Base-by-base conservation (phyloP, 2,113 vertebrate genomes). In the Dipodomys spectabilis region DNA sequence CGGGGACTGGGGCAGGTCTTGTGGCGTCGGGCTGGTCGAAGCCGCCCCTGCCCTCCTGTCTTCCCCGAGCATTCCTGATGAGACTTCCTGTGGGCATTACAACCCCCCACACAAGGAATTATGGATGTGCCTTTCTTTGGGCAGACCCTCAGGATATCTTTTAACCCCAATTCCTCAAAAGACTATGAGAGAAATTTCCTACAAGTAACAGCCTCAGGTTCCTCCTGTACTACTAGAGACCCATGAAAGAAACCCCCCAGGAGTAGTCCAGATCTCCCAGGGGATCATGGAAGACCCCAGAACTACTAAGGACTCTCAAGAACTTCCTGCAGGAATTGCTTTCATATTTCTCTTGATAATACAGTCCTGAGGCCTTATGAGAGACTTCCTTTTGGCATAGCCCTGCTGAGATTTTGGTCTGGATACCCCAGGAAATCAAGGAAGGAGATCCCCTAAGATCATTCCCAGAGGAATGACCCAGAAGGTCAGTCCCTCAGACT, bases 1-100 rank as follows among this genome's bases (percentile, higher is more conserved):
- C 98, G 98, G 19, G 98, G 97, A 91, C 98, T 99, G 92, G 99
- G 99, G 94, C 99, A 99, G n/a, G 99, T 99, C 98, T 99, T 99
- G 95, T 99, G 98, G 45, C 98, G 98, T 39, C 98, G 98, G 68
- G 94, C 95, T 96, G 96, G 97, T 85, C 97, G 97, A 96, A 94
- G 96, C 92, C 97, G 97, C 86, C 75, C 89, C 88, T 90, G 95
- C 15, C 88, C 85, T 0, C 81, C 87, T 25, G 90, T 72, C 16
- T 98, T 96, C 84, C 94, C 87, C 35, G 97, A 78, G 96, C 95
- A 96, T 98, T 99, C 98, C 97, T 98, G 96, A n/a, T 97, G 97
- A 9, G 96, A 97, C 65, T 98, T 98, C 95, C 97, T 98, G 96
- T 57, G 74, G 95, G 57, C 22, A 97, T n/a, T 39, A 39, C 35